Conservation (phyloP, 2,113 vertebrate genomes). For the Pipra filicauda region DNA sequence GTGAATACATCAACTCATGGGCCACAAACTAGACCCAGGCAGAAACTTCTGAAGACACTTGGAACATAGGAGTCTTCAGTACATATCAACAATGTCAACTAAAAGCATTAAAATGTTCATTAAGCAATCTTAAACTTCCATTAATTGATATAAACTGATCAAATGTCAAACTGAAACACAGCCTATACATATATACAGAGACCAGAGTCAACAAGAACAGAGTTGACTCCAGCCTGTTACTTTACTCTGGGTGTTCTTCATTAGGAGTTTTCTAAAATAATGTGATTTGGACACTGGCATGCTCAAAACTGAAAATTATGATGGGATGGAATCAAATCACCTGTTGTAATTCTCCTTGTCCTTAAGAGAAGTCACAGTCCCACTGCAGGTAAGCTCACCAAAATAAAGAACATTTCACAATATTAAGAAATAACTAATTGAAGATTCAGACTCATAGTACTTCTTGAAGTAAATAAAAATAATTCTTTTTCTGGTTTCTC, state of each 20-base stretch:
- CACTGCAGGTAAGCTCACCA: not conserved
- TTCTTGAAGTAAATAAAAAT: slow-evolving; percentile 6
- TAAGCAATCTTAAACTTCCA: not conserved
- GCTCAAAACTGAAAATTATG: not conserved
- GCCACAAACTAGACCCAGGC: not conserved
- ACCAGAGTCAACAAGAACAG: not conserved
- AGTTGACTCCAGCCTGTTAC: not conserved
- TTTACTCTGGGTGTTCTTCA: not conserved
- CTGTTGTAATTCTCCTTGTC: not conserved
- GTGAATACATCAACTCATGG: not conserved
- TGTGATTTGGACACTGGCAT: not conserved
- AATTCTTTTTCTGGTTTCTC: not conserved
- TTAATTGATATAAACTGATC: not conserved
- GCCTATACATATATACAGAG: not conserved
- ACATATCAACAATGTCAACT: not conserved
- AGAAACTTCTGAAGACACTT: not conserved
- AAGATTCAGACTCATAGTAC: not conserved
- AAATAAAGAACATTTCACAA: slow-evolving; percentile 16
- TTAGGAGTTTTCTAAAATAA: slow-evolving; percentile 27
- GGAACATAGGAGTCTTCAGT: not conserved
- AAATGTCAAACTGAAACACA: not conserved
- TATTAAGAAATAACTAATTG: not conserved
- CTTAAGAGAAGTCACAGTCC: slow-evolving; percentile 33
- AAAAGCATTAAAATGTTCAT: not conserved
- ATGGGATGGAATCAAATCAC: slow-evolving; percentile 29